A percentile compares a stretch with the other conserved stretches of the same genome.
phyloP scores from a whole-genome alignment of 1,140 invertebrate genomes.

The Drosophila lacteicornis region DNA sequence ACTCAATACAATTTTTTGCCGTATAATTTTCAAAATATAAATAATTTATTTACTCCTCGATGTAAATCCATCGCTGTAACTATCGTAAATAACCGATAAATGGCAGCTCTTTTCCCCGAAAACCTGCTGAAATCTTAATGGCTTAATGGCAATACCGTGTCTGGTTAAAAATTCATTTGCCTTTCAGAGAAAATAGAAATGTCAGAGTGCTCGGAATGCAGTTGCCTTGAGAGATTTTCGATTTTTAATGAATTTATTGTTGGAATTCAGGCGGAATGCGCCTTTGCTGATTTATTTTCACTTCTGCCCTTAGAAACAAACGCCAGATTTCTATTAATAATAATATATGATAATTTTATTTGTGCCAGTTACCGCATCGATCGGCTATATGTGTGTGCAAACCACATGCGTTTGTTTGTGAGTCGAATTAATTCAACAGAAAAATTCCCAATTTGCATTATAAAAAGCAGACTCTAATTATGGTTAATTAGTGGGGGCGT shows the following conservation, averaged over 20 bases:
- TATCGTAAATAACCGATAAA: not conserved
- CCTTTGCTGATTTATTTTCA: not conserved
- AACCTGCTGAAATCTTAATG: slow-evolving; percentile 19
- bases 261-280: not conserved
- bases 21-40: not conserved
- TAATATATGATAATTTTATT: slow-evolving; percentile 30
- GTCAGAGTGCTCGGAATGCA: not conserved
- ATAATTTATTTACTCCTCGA: too few species aligned
- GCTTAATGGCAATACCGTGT: slow-evolving; percentile 48
- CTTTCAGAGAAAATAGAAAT: slow-evolving; percentile 15
- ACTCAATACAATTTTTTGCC: not conserved
- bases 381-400: slow-evolving; percentile 11
- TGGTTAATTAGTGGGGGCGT: slow-evolving; percentile 60
- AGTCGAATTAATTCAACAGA: slow-evolving; percentile 7
- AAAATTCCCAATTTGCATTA: slow-evolving; percentile 44
- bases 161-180: slow-evolving; percentile 31
- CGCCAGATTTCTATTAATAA: slow-evolving; percentile 26
- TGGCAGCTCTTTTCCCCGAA: not conserved
- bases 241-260: slow-evolving; percentile 14
- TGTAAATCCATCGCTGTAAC: not conserved
- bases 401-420: slow-evolving; percentile 18
- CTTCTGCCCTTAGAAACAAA: slow-evolving; percentile 16
- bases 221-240: slow-evolving; percentile 8
- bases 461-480: slow-evolving; percentile 63
- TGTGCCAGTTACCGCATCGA: slow-evolving; percentile 43